Base-by-base conservation (phyloP, 2,888 invertebrate species). In the Buathra laborator region DNA sequence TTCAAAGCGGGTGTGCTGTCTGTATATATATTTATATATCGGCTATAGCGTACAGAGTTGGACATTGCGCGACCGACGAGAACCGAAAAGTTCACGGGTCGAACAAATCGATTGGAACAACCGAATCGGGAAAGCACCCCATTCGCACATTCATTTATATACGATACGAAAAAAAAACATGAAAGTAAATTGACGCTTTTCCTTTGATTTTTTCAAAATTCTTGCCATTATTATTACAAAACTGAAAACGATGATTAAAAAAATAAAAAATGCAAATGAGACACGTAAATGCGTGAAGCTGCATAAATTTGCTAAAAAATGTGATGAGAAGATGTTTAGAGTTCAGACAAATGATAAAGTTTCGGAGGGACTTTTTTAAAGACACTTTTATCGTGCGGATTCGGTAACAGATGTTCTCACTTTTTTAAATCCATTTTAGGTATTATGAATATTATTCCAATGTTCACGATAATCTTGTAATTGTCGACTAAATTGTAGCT, bases 51-150 rank as follows among this genome's bases (percentile, higher is more conserved):
- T 48, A n/a, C 51, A 44, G 32, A 66, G 66, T 43, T 78, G 67
- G 72, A 77, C 66, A 68, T 70, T 72, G 37, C 64, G 64, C 64
- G 68, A 72, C 59, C 51, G 19, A 67, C 29, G 56, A 16, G 51
- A 72, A 37, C 70, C 16, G 77, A 43, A 85, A 83, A 82, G 85
- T 85, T 85, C 79, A 83, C 79, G 78, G 82, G 79, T 82, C 82
- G 71, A 68, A 84, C 19, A 62, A 79, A 71, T 48, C 64, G 32
- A 32, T 24, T 66, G 37, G 7, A 10, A 29, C 59, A 12, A 59
- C 59, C 59, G 29, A 24, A 24, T 29, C 29, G 59, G 29, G 29
- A 59, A 24, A 59, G 59, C 24, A 12, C 24, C 59, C 14, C 29
- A 56, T 12, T 24, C 56, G 24, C 24, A 24, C 19, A 24, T 56